phyloP scores from a whole-genome alignment of 2,888 invertebrate species.

The Drosophila ezoana region DNA sequence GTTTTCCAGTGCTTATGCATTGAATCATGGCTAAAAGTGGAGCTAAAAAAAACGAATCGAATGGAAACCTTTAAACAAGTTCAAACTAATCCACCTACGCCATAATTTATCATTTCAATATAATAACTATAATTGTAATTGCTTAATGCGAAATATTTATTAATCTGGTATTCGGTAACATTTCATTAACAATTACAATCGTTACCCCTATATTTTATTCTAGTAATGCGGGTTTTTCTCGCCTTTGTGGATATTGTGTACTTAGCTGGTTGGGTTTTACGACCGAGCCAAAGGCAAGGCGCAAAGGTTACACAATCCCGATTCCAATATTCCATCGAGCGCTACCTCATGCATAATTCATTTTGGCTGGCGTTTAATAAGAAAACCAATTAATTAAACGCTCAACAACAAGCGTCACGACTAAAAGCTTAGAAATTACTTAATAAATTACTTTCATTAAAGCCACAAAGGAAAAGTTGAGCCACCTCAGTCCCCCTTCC shows the following conservation, averaged over 20 bases:
- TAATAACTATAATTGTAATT: slow-evolving; percentile 29
- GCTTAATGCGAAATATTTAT: slow-evolving; percentile 39
- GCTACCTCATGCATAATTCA: slow-evolving; percentile 64
- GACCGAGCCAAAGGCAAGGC: not conserved
- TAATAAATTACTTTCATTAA: slow-evolving; percentile 78
- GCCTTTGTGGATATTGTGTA: no score
- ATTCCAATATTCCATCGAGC: slow-evolving; percentile 22
- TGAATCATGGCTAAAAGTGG: slow-evolving; percentile 13
- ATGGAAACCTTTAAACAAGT: not conserved
- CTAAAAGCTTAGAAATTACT: slow-evolving; percentile 77
- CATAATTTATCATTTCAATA: slow-evolving; percentile 7
- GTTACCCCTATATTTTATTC: slow-evolving; percentile 13
- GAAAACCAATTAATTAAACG: slow-evolving; percentile 74
- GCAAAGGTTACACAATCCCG: slow-evolving; percentile 36
- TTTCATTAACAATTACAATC: slow-evolving; percentile 41
- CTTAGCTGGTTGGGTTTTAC: slow-evolving; percentile 7
- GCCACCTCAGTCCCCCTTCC: slow-evolving; percentile 19
- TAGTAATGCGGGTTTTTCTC: slow-evolving; percentile 12
- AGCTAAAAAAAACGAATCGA: slow-evolving; percentile 1
- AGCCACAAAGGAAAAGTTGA: slow-evolving; percentile 72
- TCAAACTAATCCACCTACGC: not conserved
- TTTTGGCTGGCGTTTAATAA: slow-evolving; percentile 67
- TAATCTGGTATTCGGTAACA: slow-evolving; percentile 34
- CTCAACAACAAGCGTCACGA: slow-evolving; percentile 71
- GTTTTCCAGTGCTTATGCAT: slow-evolving; percentile 29